A percentile compares a stretch with the other conserved stretches of the same genome.
Conservation (phyloP, 2,113 vertebrate genomes). For the Calidris pygmaea region DNA sequence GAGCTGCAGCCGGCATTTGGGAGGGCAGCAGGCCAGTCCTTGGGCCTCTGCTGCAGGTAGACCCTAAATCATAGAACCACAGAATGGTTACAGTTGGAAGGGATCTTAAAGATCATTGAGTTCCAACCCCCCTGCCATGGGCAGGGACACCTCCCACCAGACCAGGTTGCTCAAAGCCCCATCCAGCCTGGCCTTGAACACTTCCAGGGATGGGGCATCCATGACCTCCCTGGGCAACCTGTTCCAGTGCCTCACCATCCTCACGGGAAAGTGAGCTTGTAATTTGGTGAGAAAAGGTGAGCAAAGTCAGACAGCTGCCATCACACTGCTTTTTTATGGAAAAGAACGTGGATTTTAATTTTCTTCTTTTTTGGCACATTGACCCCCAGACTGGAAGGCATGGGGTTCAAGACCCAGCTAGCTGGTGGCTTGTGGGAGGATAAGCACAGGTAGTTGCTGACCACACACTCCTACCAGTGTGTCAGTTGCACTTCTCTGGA, state of each 20-base stretch:
- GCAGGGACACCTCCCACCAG: too few relatives aligned
- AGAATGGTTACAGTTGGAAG: too few relatives aligned
- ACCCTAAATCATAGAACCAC: background rate
- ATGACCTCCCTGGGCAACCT: too few relatives aligned
- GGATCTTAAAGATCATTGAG: too few relatives aligned
- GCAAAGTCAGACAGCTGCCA: background rate
- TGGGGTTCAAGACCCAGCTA: background rate
- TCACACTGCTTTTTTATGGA: background rate
- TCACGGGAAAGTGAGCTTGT: background rate
- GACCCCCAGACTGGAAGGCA: background rate
- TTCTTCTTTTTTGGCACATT: background rate
- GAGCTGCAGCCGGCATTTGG: background rate
- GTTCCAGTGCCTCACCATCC: too few relatives aligned
- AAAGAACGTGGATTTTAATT: background rate
- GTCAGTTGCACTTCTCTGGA: background rate
- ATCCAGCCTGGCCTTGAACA: too few relatives aligned
- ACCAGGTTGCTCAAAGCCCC: too few relatives aligned
- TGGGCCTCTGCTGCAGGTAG: background rate
- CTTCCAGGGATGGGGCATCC: too few relatives aligned
- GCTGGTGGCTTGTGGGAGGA: background rate
- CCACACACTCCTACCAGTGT: background rate
- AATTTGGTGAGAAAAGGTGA: background rate
- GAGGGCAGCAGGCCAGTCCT: background rate
- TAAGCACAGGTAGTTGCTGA: background rate
- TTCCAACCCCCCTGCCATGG: too few relatives aligned